Evolutionary conservation across 2,113 vertebrate species (phyloP), one percentile per base, ranked within the genome.

Genomic region (Bagarius yarrelli): DNA sequence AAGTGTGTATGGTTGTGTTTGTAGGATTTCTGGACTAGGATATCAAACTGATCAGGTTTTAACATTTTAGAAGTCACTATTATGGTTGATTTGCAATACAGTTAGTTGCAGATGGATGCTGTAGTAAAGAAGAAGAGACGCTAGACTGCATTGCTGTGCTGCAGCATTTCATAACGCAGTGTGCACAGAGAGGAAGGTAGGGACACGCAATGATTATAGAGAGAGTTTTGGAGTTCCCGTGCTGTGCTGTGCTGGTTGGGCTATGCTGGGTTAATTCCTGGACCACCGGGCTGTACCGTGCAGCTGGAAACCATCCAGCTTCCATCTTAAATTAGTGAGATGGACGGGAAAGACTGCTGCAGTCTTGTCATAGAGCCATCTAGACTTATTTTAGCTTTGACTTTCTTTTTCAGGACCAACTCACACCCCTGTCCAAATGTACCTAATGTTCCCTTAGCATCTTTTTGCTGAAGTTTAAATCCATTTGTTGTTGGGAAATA

Each of bases 241-340:
- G 44, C 66, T 71, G 53, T 64, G 44, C 44, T 47, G 11, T 47
- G 44, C 44, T 47, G 44, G 44, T n/a, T n/a, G n/a, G n/a, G n/a
- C n/a, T n/a, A n/a, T n/a, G n/a, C n/a, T n/a, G n/a, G n/a, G n/a
- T 4, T 47, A 4, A 47, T 11, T 47, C 5, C 44, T 13, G 73
- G 73, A 53, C 53, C 53, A 60, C 72, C 70, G 69, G 76, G 78
- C 76, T 78, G 25, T 67, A 59, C 63, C 78, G 53, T 67, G 78
- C 73, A 30, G 52, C 36, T 85, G 60, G 81, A 83, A 70, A 44
- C 21, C n/a, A 67, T 47, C 69, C 73, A 47, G 52, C 79, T 78
- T 60, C 79, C 44, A 76, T 75, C 77, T 83, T 76, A 78, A 86
- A 86, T 86, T 79, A 76, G 73, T 81, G 79, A 67, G 73, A 81